Conservation (phyloP, 1,140 invertebrate genomes). For the Lordiphosa clarofinis region DNA sequence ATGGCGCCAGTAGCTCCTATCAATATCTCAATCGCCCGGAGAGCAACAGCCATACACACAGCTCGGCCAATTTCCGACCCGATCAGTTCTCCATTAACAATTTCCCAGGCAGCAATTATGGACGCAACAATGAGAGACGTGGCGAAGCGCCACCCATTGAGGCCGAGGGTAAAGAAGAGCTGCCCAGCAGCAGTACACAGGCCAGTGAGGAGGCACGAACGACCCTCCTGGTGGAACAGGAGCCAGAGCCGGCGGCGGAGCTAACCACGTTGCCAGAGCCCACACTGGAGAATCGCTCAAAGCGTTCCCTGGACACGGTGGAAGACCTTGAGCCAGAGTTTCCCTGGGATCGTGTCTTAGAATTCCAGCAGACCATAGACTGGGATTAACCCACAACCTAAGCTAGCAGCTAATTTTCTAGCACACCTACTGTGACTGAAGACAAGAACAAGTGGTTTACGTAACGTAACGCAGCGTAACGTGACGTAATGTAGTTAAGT, state of each 20-base stretch:
- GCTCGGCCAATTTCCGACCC: conserved; percentile 63
- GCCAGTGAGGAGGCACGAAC: conserved; percentile 61
- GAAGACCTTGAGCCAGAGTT: conserved; percentile 63
- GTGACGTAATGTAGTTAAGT: conserved; percentile 46
- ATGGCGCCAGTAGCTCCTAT: conserved; percentile 56
- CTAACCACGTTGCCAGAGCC: conserved; percentile 28
- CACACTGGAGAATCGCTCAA: conserved; percentile 24
- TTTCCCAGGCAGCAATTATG: conserved; percentile 71
- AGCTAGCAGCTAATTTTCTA: conserved; percentile 41
- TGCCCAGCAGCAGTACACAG: conserved; percentile 63
- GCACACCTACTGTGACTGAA: conserved; percentile 74
- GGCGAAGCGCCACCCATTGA: conserved; percentile 67
- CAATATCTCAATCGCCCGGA: conserved; percentile 77
- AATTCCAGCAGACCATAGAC: conserved; percentile 70
- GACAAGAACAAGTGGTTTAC: conserved; percentile 21
- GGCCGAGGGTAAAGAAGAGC: conserved; percentile 40
- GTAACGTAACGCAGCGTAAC: conserved; percentile 43
- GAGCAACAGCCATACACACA: conserved; percentile 52
- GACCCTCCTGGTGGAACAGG: conserved; percentile 48
- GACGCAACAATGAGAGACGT: conserved; percentile 73
- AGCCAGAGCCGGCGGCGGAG: conserved; percentile 37
- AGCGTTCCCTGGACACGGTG: conserved; percentile 47
- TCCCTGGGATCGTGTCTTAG: conserved; percentile 73
- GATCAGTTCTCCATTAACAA: conserved; percentile 69
- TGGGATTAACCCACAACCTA: conserved; percentile 64